Base-by-base conservation (phyloP, 1,140 invertebrate species). In the Drosophila kepulauana region DNA sequence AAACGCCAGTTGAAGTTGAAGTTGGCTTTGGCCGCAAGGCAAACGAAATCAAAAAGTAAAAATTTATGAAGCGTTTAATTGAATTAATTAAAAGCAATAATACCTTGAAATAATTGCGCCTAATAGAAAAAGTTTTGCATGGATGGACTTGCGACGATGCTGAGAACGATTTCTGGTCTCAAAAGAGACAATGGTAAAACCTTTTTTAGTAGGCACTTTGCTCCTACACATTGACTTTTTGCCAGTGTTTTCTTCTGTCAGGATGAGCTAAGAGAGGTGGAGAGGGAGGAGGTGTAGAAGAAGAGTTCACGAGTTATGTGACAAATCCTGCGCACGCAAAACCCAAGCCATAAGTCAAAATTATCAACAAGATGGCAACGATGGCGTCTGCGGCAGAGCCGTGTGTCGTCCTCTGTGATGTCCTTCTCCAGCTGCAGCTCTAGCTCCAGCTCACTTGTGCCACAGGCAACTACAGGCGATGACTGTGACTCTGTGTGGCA, bases 1-100 rank as follows among this genome's bases (percentile, higher is more conserved):
- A 51, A 84, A 75, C 35, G 48, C 38, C 49, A 68, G 20, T 25
- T 33, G 33, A 33, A 38, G 35, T 38, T 48, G 48, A 33, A 16
- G 52, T 38, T 16, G 48, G 8, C 38, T 41, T 11, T 66, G 13
- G 80, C 85, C 85, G 73, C 64, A 46, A 25, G 70, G 77, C 77
- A 72, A 85, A 58, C 80, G 73, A 81, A 87, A 87, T 87, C 84
- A 87, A 87, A 90, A 90, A 90, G 86, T 91, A 91, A 91, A 91
- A 91, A 91, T 91, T 91, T 91, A 91, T 91, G 90, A 91, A 91
- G 82, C 90, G 90, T 91, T 91, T 91, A 91, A 91, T 91, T 91
- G 90, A 91, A 91, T 91, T 87, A 91, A 91, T 91, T 91, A 91
- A 87, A 91, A 90, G 90, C 87, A 91, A 90, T 88, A 88, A 88